Evolutionary conservation across 2,113 vertebrate genomes (phyloP).

Genomic region (Macaca mulatta): DNA sequence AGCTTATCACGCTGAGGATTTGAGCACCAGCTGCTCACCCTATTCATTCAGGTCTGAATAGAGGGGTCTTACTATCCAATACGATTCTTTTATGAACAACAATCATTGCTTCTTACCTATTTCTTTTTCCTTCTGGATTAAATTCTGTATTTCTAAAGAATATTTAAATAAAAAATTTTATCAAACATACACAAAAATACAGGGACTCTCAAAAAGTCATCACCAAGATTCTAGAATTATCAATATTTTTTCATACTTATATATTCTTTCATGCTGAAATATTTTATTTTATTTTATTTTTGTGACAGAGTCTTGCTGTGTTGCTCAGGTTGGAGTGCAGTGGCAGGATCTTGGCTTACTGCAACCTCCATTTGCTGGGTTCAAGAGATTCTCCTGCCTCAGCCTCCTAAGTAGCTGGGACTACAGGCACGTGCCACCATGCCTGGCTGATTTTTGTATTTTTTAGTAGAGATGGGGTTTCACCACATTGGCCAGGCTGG

Average conservation of each 20-base stretch:
- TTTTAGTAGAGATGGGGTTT: too few relatives aligned
- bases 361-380: too few relatives aligned
- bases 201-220: neutral
- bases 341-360: too few relatives aligned
- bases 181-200: neutral
- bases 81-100: neutral
- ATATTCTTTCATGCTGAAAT: neutral
- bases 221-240: slow-evolving; percentile 2
- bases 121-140: neutral
- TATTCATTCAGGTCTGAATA: neutral
- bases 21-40: neutral
- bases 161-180: neutral
- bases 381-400: too few relatives aligned
- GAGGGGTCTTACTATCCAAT: neutral
- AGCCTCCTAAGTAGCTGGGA: too few relatives aligned
- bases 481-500: too few relatives aligned
- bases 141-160: neutral
- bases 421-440: too few relatives aligned
- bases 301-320: too few relatives aligned
- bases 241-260: neutral
- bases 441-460: too few relatives aligned
- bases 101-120: neutral
- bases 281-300: too few relatives aligned
- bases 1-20: neutral
- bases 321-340: too few relatives aligned